Conservation (phyloP, 2,888 invertebrate genomes). For the Caenorhabditis imperialis region DNA sequence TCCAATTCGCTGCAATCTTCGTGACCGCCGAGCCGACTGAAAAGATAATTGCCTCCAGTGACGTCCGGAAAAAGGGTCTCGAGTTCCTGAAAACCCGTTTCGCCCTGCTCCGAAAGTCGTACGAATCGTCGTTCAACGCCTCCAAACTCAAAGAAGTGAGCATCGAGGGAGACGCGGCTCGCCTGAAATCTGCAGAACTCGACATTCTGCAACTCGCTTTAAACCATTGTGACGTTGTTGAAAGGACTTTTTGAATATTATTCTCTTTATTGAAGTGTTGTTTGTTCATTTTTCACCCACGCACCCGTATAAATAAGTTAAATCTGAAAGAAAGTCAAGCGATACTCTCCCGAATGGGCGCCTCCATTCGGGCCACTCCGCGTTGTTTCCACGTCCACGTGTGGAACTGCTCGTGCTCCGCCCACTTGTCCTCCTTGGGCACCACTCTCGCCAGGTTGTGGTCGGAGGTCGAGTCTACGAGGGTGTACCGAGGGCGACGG, state of each 20-base stretch:
- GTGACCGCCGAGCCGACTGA: slow-evolving; percentile 41
- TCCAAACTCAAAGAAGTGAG: slow-evolving; percentile 18
- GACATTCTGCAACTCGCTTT: slow-evolving; percentile 35
- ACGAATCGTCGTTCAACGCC: slow-evolving; percentile 29
- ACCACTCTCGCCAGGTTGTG: slow-evolving; percentile 62
- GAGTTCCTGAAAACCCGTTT: slow-evolving; percentile 53
- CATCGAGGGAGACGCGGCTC: slow-evolving; percentile 36
- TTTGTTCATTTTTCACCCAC: too few relatives aligned
- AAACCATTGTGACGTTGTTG: slow-evolving; percentile 27
- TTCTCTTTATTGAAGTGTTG: too few relatives aligned
- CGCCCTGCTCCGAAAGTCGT: slow-evolving; percentile 36
- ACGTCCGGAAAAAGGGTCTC: slow-evolving; percentile 36
- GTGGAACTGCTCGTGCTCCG: slow-evolving; percentile 42
- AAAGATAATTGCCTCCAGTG: slow-evolving; percentile 14
- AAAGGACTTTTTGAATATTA: slow-evolving; percentile 3
- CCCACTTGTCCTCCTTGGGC: slow-evolving; percentile 46
- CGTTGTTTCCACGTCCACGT: slow-evolving; percentile 58
- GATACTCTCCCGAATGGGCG: slow-evolving; percentile 51
- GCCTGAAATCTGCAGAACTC: slow-evolving; percentile 42
- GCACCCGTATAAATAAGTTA: slow-evolving; percentile 15
- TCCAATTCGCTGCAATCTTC: slow-evolving; percentile 59
- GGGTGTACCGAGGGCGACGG: slow-evolving; percentile 50
- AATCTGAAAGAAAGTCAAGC: slow-evolving; percentile 34
- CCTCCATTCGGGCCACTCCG: slow-evolving; percentile 12
- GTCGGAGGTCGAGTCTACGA: slow-evolving; percentile 64